Evolutionary conservation across 2,888 invertebrate species (phyloP).

Genomic region (Pardosa pseudoannulata): DNA sequence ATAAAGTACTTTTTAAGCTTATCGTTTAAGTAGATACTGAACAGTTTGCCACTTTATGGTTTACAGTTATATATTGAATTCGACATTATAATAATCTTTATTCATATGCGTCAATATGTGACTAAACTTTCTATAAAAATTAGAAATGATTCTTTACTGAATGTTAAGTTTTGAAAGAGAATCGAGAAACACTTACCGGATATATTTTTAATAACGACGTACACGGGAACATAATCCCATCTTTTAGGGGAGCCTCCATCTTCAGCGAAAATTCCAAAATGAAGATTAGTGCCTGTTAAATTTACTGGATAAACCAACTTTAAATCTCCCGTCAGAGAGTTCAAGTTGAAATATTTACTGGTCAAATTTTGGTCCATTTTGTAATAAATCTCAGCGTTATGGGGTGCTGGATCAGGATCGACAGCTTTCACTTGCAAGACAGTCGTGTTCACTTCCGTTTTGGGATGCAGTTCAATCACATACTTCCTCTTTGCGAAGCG

Average conservation of each 20-base stretch:
- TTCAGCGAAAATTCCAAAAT: conserved; percentile 71
- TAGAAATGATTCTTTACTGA: no score
- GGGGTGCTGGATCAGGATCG: conserved; percentile 64
- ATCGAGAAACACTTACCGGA: no score
- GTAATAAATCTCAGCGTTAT: conserved; percentile 73
- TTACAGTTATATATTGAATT: no score
- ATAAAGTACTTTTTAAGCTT: no score
- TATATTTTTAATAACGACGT: conserved; percentile 55
- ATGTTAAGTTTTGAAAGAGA: no score
- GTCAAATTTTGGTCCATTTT: conserved; percentile 58
- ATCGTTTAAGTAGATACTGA: no score
- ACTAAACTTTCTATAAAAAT: no score
- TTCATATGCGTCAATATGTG: no score
- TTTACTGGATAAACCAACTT: conserved; percentile 48
- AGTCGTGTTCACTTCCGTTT: conserved; percentile 27
- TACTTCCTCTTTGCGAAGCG: conserved; percentile 61
- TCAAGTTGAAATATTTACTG: conserved; percentile 54
- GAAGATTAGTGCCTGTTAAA: not conserved
- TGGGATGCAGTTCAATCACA: conserved; percentile 42
- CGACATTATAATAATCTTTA: no score
- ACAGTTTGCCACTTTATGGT: no score
- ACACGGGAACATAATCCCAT: conserved; percentile 61
- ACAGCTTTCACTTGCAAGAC: conserved; percentile 59
- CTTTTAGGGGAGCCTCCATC: conserved; percentile 73
- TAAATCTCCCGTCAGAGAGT: conserved; percentile 62